These are phyloP conservation scores for Neocloeon triangulifer DNA, from an alignment of 1,140 invertebrate species.

Conservation along the genomic window DNA sequence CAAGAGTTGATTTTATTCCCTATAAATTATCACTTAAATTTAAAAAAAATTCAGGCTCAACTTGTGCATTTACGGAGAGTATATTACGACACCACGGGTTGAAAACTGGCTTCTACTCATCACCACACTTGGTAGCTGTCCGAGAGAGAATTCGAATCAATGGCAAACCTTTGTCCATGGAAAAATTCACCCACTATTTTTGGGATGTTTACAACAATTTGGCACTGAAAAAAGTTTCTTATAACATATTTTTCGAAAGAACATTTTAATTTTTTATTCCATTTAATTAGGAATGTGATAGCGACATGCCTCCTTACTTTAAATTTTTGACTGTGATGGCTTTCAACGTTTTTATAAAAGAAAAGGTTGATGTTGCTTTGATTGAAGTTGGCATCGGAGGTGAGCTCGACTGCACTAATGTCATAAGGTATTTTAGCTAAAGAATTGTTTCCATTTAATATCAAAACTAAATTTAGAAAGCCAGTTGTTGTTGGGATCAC, in stretches of 20 bases:
- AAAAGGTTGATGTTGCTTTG: conserved; percentile 80
- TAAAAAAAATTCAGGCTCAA: too few relatives aligned
- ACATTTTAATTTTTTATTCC: background rate
- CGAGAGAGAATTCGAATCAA: conserved; percentile 83
- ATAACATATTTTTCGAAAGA: background rate
- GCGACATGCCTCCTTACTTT: conserved; percentile 85
- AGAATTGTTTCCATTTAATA: conserved; percentile 1
- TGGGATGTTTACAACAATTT: conserved; percentile 55
- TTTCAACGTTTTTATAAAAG: conserved; percentile 66
- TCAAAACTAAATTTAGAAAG: conserved; percentile 19
- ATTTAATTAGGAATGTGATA: conserved; percentile 23
- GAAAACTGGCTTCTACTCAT: conserved; percentile 87
- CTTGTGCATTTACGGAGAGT: conserved; percentile 78
- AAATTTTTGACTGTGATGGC: conserved; percentile 82
- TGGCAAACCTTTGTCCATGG: conserved; percentile 49
- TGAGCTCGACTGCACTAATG: conserved; percentile 82
- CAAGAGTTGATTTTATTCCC: too few relatives aligned
- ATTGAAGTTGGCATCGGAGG: conserved; percentile 97
- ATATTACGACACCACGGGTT: conserved; percentile 68
- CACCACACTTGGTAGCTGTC: conserved; percentile 81
- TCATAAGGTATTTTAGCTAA: conserved; percentile 36
- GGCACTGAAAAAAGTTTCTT: conserved; percentile 19
- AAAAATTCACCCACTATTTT: conserved; percentile 59
- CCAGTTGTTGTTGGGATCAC: conserved; percentile 74
- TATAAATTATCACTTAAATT: too few relatives aligned